These are phyloP conservation scores for Noctua comes DNA, from an alignment of 2,888 invertebrate species.

Conservation along the genomic window DNA sequence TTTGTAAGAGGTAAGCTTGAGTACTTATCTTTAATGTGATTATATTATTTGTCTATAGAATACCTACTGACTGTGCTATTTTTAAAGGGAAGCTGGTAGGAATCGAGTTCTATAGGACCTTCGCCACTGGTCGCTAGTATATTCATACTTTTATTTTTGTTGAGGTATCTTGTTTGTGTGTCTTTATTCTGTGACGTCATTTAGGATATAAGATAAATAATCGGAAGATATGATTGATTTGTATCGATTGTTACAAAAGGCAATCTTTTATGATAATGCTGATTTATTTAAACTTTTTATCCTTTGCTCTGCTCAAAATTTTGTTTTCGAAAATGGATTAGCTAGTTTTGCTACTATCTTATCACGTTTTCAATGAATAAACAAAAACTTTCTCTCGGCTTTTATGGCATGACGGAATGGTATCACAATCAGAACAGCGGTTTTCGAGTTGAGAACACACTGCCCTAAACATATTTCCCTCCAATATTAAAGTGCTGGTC, in stretches of 20 bases:
- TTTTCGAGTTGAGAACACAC: neutral
- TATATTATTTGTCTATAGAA: too few relatives aligned
- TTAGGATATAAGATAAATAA: conserved; percentile 7
- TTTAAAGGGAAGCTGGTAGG: too few relatives aligned
- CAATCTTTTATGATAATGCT: conserved; percentile 1
- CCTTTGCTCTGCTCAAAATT: neutral
- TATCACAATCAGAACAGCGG: neutral
- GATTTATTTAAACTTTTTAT: conserved; percentile 14
- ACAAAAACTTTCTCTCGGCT: neutral
- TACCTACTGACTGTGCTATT: too few relatives aligned
- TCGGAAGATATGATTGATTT: conserved; percentile 40
- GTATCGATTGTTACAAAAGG: neutral
- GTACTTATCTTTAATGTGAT: too few relatives aligned
- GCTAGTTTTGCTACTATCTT: neutral
- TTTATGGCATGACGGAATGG: neutral
- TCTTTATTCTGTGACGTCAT: conserved; percentile 9
- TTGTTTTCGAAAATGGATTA: neutral
- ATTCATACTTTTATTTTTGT: neutral
- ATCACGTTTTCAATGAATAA: neutral
- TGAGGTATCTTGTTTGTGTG: neutral
- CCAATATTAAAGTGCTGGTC: neutral
- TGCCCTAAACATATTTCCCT: neutral
- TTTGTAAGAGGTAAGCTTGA: too few relatives aligned
- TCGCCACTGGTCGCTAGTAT: neutral
- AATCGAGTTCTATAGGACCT: too few relatives aligned